Conservation (phyloP, 2,797 vertebrate genomes). For the Enteromius afrohamiltoni region DNA sequence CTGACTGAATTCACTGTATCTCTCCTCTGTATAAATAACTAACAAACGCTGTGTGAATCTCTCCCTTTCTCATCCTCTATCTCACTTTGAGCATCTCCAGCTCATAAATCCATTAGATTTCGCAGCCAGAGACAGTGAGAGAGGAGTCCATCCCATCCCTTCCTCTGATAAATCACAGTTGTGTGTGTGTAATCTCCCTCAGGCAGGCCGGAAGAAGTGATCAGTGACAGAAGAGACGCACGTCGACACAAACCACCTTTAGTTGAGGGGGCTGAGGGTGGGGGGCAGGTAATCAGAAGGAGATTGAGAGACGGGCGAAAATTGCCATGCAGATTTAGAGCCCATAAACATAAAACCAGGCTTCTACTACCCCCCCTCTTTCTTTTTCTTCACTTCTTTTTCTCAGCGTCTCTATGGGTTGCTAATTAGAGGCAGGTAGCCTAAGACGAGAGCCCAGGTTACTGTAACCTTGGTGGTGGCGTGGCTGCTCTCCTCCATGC, state of each 20-base stretch:
- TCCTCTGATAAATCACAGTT: conserved; percentile 73
- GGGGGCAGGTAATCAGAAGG: conserved; percentile 73
- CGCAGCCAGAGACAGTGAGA: conserved; percentile 53
- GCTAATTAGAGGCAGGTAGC: conserved; percentile 81
- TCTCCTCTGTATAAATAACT: conserved; percentile 12
- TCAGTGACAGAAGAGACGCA: conserved; percentile 77
- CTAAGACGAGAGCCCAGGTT: conserved; percentile 74
- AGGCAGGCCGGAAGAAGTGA: conserved; percentile 69
- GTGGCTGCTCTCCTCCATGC: conserved; percentile 75
- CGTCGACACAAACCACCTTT: conserved; percentile 76
- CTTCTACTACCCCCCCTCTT: conserved; percentile 11
- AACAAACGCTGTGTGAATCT: conserved; percentile 35
- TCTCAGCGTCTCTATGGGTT: conserved; percentile 55
- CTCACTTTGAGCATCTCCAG: conserved; percentile 53
- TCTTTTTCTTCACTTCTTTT: conserved; percentile 1
- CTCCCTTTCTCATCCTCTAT: conserved; percentile 27
- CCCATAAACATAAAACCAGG: conserved; percentile 72
- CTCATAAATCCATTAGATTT: conserved; percentile 64
- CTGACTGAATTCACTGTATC: conserved; percentile 4
- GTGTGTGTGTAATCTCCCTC: conserved; percentile 75
- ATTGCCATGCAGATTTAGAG: conserved; percentile 83
- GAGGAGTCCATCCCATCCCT: conserved; percentile 69
- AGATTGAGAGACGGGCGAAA: conserved; percentile 73
- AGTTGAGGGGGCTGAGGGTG: conserved; percentile 56
- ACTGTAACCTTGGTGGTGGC: conserved; percentile 82